Percentiles rank a stretch among this genome's conserved stretches.
Evolutionary conservation across 2,888 invertebrate species (phyloP).

Genomic region (Asteroscopus sphinx): DNA sequence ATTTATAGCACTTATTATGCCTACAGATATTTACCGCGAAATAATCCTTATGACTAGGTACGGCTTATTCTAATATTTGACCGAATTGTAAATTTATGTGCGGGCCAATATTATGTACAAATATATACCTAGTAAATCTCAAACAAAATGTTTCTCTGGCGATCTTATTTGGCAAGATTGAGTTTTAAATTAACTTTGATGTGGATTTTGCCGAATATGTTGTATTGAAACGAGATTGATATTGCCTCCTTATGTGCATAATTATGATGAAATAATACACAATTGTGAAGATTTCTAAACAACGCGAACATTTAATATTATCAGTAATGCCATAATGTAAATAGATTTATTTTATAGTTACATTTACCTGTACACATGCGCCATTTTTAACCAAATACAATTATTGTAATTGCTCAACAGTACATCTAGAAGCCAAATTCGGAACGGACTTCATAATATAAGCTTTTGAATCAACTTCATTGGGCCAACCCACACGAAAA

Average conservation of each 20-base stretch:
- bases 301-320: constrained; percentile 42
- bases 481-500: constrained; percentile 16
- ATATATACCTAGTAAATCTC: constrained; percentile 42
- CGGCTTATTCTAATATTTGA: constrained; percentile 30
- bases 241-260: constrained; percentile 30
- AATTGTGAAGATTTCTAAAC: constrained; percentile 23
- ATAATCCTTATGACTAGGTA: constrained; percentile 19
- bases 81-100: constrained; percentile 43
- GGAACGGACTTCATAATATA: constrained; percentile 41
- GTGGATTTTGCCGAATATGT: constrained; percentile 35
- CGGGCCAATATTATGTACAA: constrained; percentile 49
- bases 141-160: constrained; percentile 19
- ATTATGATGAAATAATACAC: constrained; percentile 31
- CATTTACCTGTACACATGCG: constrained; percentile 58
- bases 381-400: constrained; percentile 71
- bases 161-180: constrained; percentile 16
- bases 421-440: constrained; percentile 52
- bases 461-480: constrained; percentile 32
- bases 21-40: constrained; percentile 8
- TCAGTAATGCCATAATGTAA: constrained; percentile 60
- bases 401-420: constrained; percentile 62
- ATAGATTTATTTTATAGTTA: constrained; percentile 59
- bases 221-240: constrained; percentile 21
- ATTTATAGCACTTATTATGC: constrained; percentile 1
- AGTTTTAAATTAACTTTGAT: constrained; percentile 3